Evolutionary conservation across 2,888 invertebrate species (phyloP).

Genomic region (Seira musarum): DNA sequence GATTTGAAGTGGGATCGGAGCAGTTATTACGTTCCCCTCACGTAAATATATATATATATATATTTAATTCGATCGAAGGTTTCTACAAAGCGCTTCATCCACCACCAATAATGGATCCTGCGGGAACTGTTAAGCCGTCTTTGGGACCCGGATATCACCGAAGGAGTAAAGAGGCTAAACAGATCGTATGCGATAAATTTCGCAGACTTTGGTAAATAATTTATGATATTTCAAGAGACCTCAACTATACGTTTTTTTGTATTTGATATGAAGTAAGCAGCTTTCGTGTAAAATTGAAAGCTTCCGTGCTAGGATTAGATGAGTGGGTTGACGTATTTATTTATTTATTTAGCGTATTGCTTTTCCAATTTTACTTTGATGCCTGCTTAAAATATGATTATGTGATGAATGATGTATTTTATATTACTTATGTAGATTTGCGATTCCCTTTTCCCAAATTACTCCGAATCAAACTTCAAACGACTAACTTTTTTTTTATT

Average conservation of each 20-base stretch:
- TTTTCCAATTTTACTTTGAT: conserved; percentile 58
- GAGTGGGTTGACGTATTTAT: no score
- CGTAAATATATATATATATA: background rate
- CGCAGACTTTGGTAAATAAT: conserved; percentile 63
- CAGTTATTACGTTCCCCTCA: background rate
- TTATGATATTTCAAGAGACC: no score
- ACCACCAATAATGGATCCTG: conserved; percentile 72
- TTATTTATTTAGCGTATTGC: conserved; percentile 3
- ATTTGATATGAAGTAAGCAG: no score
- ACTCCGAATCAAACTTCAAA: no score
- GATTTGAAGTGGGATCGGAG: background rate
- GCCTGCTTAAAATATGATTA: background rate
- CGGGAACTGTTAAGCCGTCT: conserved; percentile 25
- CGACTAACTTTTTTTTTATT: conserved; percentile 40
- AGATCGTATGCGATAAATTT: conserved; percentile 68
- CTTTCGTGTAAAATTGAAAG: no score
- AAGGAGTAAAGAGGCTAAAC: conserved; percentile 64
- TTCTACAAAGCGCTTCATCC: conserved; percentile 79
- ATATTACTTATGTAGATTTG: no score
- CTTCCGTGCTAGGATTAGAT: no score
- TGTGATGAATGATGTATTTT: no score
- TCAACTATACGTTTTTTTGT: no score
- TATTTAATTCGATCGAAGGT: conserved; percentile 72
- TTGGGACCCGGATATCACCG: conserved; percentile 67
- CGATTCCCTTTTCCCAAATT: no score